A percentile compares a stretch with the other conserved stretches of the same genome.
Conservation (phyloP, 2,113 vertebrate genomes). For the Dascyllus trimaculatus region DNA sequence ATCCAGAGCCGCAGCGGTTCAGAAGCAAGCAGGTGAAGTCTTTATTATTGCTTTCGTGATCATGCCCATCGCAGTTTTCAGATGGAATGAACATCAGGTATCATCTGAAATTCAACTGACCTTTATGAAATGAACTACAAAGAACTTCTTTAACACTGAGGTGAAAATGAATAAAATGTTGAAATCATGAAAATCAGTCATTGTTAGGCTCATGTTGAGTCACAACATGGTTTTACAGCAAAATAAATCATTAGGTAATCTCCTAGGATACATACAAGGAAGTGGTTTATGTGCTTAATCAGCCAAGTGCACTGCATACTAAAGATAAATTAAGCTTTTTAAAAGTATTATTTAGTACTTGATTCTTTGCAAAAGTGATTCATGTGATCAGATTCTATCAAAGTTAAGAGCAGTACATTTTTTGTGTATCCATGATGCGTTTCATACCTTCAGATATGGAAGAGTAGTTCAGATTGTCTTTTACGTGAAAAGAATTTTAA, state of each 20-base stretch:
- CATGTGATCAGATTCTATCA: background rate
- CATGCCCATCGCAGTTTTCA: conserved; percentile 40
- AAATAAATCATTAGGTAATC: conserved; percentile 22
- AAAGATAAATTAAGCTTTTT: conserved; percentile 3
- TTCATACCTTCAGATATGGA: background rate
- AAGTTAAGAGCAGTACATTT: conserved; percentile 5
- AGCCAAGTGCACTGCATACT: conserved; percentile 40
- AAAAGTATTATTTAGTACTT: background rate
- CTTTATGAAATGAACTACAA: conserved; percentile 11
- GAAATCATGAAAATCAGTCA: background rate
- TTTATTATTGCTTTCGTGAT: conserved; percentile 70
- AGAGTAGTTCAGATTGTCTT: conserved; percentile 27
- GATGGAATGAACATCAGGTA: conserved; percentile 47
- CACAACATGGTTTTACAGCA: conserved; percentile 15
- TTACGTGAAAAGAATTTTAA: background rate
- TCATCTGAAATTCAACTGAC: conserved; percentile 14
- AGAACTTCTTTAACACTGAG: background rate
- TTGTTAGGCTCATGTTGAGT: background rate
- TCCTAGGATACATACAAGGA: conserved; percentile 6
- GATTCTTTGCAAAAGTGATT: conserved; percentile 5
- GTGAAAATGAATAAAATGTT: background rate
- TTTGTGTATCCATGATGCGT: background rate
- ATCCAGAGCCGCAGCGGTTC: background rate
- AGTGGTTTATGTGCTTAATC: conserved; percentile 28
- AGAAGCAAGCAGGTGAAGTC: background rate